A percentile compares a stretch with the other conserved stretches of the same genome.
These are phyloP conservation scores for Lordiphosa mommai DNA, from an alignment of 1,140 invertebrate genomes.

Conservation along the genomic window DNA sequence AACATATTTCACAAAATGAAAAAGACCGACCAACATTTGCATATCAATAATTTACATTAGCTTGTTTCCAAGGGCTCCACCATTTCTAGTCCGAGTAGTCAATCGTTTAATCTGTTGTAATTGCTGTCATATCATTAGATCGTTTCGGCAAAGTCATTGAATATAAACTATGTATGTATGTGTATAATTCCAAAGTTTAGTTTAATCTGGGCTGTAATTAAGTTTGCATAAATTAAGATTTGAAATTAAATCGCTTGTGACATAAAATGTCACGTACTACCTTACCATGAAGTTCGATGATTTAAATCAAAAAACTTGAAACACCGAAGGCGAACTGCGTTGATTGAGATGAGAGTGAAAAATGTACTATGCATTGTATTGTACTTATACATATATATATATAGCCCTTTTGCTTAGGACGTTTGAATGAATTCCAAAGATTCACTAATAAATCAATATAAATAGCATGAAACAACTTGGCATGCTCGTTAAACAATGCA, in stretches of 20 bases:
- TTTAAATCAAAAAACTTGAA: slow-evolving; percentile 38
- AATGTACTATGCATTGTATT: neutral
- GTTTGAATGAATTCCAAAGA: slow-evolving; percentile 22
- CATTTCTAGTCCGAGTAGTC: no score
- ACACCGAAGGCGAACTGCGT: slow-evolving; percentile 35
- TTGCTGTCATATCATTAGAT: slow-evolving; percentile 29
- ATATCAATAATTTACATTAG: no score
- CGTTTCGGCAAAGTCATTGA: slow-evolving; percentile 43
- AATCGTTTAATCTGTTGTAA: slow-evolving; percentile 23
- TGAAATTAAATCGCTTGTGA: slow-evolving; percentile 34
- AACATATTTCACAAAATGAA: no score
- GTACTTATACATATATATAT: neutral
- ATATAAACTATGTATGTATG: slow-evolving; percentile 24
- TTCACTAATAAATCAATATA: slow-evolving; percentile 37
- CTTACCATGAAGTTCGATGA: slow-evolving; percentile 65
- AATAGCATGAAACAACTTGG: slow-evolving; percentile 13
- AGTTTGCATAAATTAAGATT: slow-evolving; percentile 70
- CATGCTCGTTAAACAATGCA: slow-evolving; percentile 45
- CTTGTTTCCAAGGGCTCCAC: no score
- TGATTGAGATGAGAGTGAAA: slow-evolving; percentile 14
- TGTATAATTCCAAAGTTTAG: slow-evolving; percentile 27
- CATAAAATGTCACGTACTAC: slow-evolving; percentile 61
- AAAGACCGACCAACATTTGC: no score
- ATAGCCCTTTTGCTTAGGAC: slow-evolving; percentile 6
- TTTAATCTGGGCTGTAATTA: slow-evolving; percentile 61